Base-by-base conservation (phyloP, 2,888 invertebrate species). In the Ochropacha duplaris region DNA sequence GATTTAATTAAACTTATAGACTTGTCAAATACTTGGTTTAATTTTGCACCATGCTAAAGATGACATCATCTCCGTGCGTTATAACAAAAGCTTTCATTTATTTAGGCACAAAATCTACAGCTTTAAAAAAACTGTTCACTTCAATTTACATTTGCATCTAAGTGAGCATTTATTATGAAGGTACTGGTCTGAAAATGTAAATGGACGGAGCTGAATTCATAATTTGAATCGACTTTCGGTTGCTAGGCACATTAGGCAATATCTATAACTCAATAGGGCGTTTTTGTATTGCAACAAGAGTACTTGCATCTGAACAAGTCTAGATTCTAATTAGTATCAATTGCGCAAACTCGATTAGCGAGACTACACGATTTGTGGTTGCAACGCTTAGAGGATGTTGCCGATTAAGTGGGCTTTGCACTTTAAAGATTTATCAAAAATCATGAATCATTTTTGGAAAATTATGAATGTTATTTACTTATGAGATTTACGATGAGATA, bases 321-420 rank as follows among this genome's bases (percentile, higher is more conserved):
- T 58, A 54, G 59, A 57, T 68, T 28, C 28, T 74, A 78, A 82
- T 79, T 81, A 73, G 67, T 60, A 57, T 24, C 69, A 72, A 80
- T 82, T 81, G 77, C 76, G 72, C 71, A 76, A 81, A 81, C 71
- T 68, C 71, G 66, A 78, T 82, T 78, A 75, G 68, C 60, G 56
- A 57, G 57, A 60, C 56, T 62, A 61, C 65, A 54, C 60, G 56
- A 59, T 60, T 51, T 16, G 50, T 56, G 50, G 11, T 55, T 49
- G 11, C 22, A 36, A 16, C 31, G 12, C 12, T 36, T 22, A 16
- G 11, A 54, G 54, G 28, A 50, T 49, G 49, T 44, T 9, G 50
- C 50, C 26, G 24, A 51, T 51, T 51, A 51, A 28, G 28, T n/a
- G 50, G 26, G 28, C 16, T 26, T 16, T 51, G 24, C 16, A 28